Conservation (phyloP, 2,113 vertebrate species). For the Philantomba maxwellii region DNA sequence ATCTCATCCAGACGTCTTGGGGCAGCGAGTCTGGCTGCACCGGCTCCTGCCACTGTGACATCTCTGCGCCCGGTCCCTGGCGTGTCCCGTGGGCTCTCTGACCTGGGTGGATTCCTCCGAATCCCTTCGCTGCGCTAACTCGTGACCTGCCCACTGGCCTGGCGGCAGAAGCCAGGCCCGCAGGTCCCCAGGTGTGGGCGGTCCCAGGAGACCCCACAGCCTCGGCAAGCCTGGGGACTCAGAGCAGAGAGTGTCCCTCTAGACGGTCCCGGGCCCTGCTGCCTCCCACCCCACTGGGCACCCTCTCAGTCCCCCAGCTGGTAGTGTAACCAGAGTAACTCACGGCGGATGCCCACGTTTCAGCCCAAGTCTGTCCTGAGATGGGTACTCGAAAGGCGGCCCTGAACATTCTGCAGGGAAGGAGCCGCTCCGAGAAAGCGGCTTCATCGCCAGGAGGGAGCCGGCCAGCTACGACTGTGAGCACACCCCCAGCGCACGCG, state of each 20-base stretch:
- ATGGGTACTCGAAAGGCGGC: neutral
- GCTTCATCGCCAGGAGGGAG: neutral
- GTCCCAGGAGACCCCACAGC: neutral
- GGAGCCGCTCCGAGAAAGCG: neutral
- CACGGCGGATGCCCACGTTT: neutral
- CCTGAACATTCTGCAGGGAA: neutral
- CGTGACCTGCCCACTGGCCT: neutral
- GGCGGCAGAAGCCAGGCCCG: neutral
- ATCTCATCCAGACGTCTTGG: neutral
- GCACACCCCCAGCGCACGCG: neutral
- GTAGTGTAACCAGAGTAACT: neutral
- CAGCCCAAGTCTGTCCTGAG: neutral
- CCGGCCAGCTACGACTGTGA: neutral
- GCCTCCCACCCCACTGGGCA: neutral
- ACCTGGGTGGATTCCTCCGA: neutral
- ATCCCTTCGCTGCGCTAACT: neutral
- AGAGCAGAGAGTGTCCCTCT: neutral
- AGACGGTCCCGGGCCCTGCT: accelerated
- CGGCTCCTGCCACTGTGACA: neutral
- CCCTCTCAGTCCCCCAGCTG: neutral
- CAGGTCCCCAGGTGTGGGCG: neutral
- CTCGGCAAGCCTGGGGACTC: neutral
- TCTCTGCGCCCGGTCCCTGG: neutral
- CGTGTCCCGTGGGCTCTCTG: neutral
- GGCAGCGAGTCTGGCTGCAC: neutral